A percentile compares a stretch with the other conserved stretches of the same genome.
Evolutionary conservation across 1,140 invertebrate genomes (phyloP).

Genomic region (Aphelinus atriplicis): DNA sequence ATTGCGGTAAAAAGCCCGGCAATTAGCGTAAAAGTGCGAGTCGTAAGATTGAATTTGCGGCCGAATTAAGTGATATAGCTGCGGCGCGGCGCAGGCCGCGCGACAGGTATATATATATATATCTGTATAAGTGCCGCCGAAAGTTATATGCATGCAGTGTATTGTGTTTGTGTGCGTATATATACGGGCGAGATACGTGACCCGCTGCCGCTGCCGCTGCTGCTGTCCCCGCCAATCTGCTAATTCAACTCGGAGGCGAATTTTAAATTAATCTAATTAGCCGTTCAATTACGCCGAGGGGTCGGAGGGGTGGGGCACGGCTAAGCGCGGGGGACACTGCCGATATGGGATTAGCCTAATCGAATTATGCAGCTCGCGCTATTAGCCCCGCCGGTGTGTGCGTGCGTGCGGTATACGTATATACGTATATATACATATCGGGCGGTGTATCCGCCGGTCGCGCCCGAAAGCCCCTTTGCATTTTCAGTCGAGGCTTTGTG

Average conservation of each 20-base stretch:
- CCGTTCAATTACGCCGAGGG: conserved; percentile 52
- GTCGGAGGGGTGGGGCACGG: not conserved
- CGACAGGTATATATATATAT: too few relatives aligned
- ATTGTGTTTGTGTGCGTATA: conserved; percentile 32
- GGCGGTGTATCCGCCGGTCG: too few relatives aligned
- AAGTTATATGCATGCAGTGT: too few relatives aligned
- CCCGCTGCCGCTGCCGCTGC: conserved; percentile 39
- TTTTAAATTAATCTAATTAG: conserved; percentile 63
- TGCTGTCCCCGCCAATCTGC: conserved; percentile 45
- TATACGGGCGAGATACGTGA: conserved; percentile 40
- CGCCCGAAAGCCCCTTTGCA: conserved; percentile 22
- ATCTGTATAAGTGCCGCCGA: too few relatives aligned
- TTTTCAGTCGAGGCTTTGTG: not conserved
- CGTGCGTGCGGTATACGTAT: conserved; percentile 35
- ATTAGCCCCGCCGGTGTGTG: conserved; percentile 47
- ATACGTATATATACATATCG: not conserved
- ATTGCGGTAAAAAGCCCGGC: conserved; percentile 28
- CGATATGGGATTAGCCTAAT: conserved; percentile 58
- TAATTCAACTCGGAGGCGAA: conserved; percentile 56
- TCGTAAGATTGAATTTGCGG: conserved; percentile 52
- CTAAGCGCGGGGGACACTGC: conserved; percentile 21
- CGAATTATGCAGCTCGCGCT: conserved; percentile 57
- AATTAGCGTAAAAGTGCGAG: conserved; percentile 52
- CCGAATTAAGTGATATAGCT: too few relatives aligned
- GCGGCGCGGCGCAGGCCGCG: too few relatives aligned